Evolutionary conservation across 2,888 invertebrate species (phyloP).

Genomic region (Caenorhabditis sulstoni): DNA sequence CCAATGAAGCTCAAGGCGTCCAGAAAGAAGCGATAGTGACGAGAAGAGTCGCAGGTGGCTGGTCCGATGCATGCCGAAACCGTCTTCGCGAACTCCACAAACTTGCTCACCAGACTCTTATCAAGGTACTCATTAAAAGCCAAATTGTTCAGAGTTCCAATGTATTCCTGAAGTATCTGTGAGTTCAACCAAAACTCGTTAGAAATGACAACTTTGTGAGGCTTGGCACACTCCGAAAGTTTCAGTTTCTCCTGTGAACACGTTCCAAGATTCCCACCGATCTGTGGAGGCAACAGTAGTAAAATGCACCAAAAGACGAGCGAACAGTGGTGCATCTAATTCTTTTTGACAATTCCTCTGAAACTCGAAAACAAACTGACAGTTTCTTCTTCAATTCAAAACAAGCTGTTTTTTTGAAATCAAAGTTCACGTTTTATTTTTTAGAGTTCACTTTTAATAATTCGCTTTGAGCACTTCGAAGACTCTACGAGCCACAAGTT

Average conservation of each 20-base stretch:
- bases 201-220: not conserved
- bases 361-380: no score
- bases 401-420: no score
- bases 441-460: not conserved
- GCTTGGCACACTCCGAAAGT: not conserved
- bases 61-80: not conserved
- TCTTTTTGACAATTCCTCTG: no score
- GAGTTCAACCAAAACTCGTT: no score
- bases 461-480: not conserved
- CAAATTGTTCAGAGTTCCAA: not conserved
- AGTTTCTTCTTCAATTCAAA: no score
- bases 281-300: not conserved
- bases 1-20: not conserved
- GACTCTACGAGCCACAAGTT: not conserved
- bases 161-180: no score
- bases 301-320: no score
- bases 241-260: slow-evolving; percentile 7
- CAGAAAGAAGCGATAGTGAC: no score
- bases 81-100: not conserved
- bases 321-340: no score
- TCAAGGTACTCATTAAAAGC: no score
- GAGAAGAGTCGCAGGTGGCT: not conserved
- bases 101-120: no score
- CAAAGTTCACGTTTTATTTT: no score
- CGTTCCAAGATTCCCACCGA: not conserved